Conservation (phyloP, 2,888 invertebrate genomes). For the Ophonus ardosiacus region DNA sequence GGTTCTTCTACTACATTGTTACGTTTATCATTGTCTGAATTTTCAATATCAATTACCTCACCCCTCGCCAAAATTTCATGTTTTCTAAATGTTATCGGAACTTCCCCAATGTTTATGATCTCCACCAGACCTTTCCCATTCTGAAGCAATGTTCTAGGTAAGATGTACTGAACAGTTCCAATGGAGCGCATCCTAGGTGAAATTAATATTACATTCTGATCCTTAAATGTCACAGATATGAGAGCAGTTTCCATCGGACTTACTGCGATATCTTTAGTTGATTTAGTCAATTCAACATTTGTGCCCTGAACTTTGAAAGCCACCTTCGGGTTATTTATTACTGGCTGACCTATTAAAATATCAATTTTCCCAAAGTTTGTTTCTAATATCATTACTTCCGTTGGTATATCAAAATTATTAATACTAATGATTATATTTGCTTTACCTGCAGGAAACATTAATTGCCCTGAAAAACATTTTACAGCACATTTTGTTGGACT, state of each 20-base stretch:
- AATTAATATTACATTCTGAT: not conserved
- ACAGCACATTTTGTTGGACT: not conserved
- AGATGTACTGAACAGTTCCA: not conserved
- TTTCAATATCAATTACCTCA: not conserved
- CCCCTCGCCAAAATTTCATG: not conserved
- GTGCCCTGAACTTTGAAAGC: not conserved
- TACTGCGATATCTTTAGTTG: not conserved
- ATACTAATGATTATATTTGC: not conserved
- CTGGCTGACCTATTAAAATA: not conserved
- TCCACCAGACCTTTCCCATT: not conserved
- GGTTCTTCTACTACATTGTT: not conserved
- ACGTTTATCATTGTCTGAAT: not conserved
- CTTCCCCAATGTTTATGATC: not conserved
- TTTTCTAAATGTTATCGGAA: not conserved
- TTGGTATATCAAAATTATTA: not conserved
- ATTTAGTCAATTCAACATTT: not conserved
- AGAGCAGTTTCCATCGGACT: not conserved
- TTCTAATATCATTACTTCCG: not conserved
- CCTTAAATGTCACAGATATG: not conserved
- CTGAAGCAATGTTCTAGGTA: not conserved
- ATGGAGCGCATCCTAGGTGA: not conserved
- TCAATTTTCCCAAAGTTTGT: not conserved
- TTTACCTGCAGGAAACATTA: not conserved
- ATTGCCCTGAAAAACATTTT: constrained; percentile 1
- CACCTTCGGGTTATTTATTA: not conserved